Conservation (phyloP, 2,888 invertebrate genomes). For the Xylota segnis region DNA sequence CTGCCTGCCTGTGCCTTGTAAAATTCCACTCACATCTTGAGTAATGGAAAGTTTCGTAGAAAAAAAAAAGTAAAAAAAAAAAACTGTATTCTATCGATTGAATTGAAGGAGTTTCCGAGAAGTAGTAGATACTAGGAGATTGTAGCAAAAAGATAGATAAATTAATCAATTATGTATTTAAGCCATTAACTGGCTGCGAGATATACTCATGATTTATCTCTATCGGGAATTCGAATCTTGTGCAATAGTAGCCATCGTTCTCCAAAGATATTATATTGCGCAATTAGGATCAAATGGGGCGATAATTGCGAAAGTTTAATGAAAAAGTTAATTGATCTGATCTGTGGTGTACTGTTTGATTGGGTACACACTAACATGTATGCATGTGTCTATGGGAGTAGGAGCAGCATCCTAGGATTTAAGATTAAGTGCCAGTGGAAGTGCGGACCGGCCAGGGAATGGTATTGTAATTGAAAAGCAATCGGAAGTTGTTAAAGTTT, state of each 20-base stretch:
- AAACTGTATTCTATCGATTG: constrained; percentile 61
- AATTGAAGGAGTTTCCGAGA: constrained; percentile 59
- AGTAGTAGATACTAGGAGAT: constrained; percentile 52
- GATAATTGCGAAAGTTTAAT: constrained; percentile 77
- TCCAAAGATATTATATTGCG: constrained; percentile 71
- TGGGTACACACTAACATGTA: constrained; percentile 1
- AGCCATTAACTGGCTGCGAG: constrained; percentile 68
- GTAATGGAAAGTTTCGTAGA: constrained; percentile 62
- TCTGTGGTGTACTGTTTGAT: constrained; percentile 51
- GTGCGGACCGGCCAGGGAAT: constrained; percentile 4
- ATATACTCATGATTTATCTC: constrained; percentile 71
- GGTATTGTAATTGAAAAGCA: constrained; percentile 39
- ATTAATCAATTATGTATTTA: constrained; percentile 77
- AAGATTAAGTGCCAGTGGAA: constrained; percentile 47
- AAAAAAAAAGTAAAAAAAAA: constrained; percentile 42
- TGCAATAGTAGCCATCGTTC: constrained; percentile 39
- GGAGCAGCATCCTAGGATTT: constrained; percentile 14
- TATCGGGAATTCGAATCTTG: constrained; percentile 66
- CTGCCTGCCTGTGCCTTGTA: constrained; percentile 43
- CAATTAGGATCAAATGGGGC: constrained; percentile 77
- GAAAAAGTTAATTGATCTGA: constrained; percentile 76
- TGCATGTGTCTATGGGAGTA: constrained; percentile 14
- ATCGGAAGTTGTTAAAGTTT: constrained; percentile 30
- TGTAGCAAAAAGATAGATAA: constrained; percentile 72
- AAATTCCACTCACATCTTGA: constrained; percentile 50